phyloP scores from a whole-genome alignment of 2,797 vertebrate genomes.

The Thripadectes ignobilis region DNA sequence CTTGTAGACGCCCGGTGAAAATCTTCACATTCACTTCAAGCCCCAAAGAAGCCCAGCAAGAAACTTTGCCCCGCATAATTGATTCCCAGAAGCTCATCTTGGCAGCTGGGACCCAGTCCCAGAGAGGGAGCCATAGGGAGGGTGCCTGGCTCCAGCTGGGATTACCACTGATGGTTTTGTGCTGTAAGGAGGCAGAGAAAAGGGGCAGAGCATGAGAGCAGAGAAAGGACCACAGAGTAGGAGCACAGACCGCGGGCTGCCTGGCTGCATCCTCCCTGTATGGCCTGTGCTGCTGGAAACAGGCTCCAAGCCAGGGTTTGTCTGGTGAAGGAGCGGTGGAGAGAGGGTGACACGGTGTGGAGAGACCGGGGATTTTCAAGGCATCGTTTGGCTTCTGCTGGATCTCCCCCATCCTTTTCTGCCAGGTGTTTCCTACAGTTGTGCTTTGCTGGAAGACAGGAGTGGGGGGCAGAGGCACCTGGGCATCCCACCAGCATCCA shows the following conservation, averaged over 20 bases:
- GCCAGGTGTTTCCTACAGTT: not conserved
- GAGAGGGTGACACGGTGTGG: slow-evolving; percentile 66
- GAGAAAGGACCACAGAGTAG: not conserved
- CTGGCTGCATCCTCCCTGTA: accelerated
- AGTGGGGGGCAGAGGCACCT: not conserved
- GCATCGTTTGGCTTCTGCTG: not conserved
- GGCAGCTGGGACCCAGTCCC: not conserved
- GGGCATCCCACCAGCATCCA: not conserved
- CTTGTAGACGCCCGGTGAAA: not conserved
- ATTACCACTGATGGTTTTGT: not conserved
- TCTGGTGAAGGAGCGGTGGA: not conserved
- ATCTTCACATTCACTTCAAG: not conserved
- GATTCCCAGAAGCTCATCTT: not conserved
- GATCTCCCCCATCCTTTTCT: not conserved
- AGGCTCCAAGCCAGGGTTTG: not conserved
- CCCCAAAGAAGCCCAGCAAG: not conserved
- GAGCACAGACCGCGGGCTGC: not conserved
- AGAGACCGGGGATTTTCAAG: slow-evolving; percentile 30
- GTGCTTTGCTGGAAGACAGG: not conserved
- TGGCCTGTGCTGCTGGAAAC: not conserved
- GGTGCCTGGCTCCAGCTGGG: not conserved
- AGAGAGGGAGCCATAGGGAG: not conserved
- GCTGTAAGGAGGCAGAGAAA: not conserved
- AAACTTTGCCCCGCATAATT: not conserved
- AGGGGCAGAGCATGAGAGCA: not conserved